Conservation (phyloP, 2,113 vertebrate genomes). For the Coracopsis vasa region DNA sequence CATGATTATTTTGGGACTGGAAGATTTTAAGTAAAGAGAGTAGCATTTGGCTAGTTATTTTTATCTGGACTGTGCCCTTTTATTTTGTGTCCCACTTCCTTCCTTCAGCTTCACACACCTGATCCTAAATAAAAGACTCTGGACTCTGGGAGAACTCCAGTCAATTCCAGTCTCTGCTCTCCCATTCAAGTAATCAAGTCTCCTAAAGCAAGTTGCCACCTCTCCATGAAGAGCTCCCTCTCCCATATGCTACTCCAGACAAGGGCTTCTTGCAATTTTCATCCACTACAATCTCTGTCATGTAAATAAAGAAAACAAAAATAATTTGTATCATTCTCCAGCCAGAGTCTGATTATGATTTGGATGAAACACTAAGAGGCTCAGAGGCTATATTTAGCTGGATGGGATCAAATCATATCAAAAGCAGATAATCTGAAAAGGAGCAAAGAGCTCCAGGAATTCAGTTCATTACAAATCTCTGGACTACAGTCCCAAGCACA, state of each 20-base stretch:
- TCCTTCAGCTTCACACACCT: not conserved
- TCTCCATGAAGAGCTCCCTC: not conserved
- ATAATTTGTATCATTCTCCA: not conserved
- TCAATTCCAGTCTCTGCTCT: not conserved
- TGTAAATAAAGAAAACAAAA: not conserved
- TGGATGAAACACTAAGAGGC: conserved; percentile 31
- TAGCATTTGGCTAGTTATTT: conserved; percentile 29
- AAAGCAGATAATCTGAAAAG: not conserved
- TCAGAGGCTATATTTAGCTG: not conserved
- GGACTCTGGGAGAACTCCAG: not conserved
- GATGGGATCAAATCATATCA: conserved; percentile 33
- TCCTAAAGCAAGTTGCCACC: not conserved
- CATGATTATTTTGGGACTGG: conserved; percentile 6
- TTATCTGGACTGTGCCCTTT: not conserved
- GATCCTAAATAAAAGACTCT: not conserved
- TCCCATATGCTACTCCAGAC: not conserved
- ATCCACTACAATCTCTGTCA: not conserved
- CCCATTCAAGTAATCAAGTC: accelerated
- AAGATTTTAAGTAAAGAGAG: not conserved
- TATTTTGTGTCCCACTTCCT: not conserved
- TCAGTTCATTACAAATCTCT: not conserved
- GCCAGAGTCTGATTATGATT: conserved; percentile 11
- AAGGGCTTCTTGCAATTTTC: not conserved
- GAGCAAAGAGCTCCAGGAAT: not conserved
- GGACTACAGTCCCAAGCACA: not conserved